Base-by-base conservation (phyloP, 2,113 vertebrate genomes). In the Bolborhynchus lineola region DNA sequence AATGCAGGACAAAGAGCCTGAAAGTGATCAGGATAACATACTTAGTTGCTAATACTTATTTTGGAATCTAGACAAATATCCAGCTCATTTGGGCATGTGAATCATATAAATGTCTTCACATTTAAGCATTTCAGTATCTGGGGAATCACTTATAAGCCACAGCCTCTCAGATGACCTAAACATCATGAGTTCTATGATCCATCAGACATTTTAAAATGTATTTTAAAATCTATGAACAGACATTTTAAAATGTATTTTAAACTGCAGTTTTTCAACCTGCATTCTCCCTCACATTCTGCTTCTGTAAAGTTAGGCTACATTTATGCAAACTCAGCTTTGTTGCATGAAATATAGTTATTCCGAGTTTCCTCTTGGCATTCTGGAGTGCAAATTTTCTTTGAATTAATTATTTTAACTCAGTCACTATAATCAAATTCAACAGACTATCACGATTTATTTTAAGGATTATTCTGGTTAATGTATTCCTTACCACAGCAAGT, bases 341-440 rank as follows among this genome's bases (percentile, higher is more conserved):
- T 88, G 17, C 14, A 15, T 74, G 26, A 88, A 84, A 88, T 82
- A 81, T 16, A 88, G 57, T 42, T 46, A 91, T 83, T 65, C 71
- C 83, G 87, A 68, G 41, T 70, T 92, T 93, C 62, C 42, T 92
- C 46, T 80, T 86, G 76, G 72, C 75, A 78, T 86, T 77, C 67
- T 28, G 42, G 11, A 92, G 25, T 49, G 50, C 69, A 88, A 90
- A 82, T 94, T 87, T 92, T 82, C 78, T 91, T 88, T 77, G 49
- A 96, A 95, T 88, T 95, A 92, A 96, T 97, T 97, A 95, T 81
- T 93, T 86, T 94, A 88, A 86, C 90, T 95, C 77, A 92, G 57
- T 90, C 72, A 64, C 31, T 85, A 42, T 74, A 97, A 96, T 89
- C 49, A 78, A 94, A 94, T 97, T 94, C 91, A 92, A 92, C 49